Evolutionary conservation across 2,888 invertebrate genomes (phyloP), one percentile per base, ranked within the genome.

Genomic region (Branchellion lobata): DNA sequence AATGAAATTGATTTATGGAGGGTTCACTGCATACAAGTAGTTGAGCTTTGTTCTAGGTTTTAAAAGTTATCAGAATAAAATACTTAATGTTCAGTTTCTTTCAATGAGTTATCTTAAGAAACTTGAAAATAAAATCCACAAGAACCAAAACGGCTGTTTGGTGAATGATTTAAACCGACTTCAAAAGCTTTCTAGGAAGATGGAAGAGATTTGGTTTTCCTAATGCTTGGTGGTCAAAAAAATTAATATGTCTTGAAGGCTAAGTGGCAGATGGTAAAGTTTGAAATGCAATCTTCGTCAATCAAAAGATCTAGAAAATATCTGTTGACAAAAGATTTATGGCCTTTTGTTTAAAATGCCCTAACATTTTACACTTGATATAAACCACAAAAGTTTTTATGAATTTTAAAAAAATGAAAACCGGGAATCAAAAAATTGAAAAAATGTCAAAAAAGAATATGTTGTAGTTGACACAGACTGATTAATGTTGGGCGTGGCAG

Each of bases 401-500:
- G 11, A 65, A 8, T 14, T 65, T 8, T 8, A 24, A 24, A 65
- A 65, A 14, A 24, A n/a, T 14, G 24, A 27, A 65, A 5, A 33
- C 21, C 11, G 8, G 11, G 31, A 31, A 8, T 5, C 5, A 31
- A 72, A 29, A 72, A 31, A 29, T 24, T 33, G 8, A 72, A 11
- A 33, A 24, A 31, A 72, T 31, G 21, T 31, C 31, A n/a, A 29
- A 5, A 3, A 75, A 75, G 24, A 65, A 65, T 65, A 65, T n/a
- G n/a, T n/a, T n/a, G n/a, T 24, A 27, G 33, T 51, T n/a, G 31
- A 75, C 29, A 29, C 14, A 29, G 24, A 40, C 75, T 11, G 33
- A 33, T 77, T 82, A 94, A 94, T 95, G 95, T 93, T 95, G 95
- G 90, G 95, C 95, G 92, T 94, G 94, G 93, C 95, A 95, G 92